Evolutionary conservation across 2,113 vertebrate species (phyloP).

Genomic region (Zosterops borbonicus): DNA sequence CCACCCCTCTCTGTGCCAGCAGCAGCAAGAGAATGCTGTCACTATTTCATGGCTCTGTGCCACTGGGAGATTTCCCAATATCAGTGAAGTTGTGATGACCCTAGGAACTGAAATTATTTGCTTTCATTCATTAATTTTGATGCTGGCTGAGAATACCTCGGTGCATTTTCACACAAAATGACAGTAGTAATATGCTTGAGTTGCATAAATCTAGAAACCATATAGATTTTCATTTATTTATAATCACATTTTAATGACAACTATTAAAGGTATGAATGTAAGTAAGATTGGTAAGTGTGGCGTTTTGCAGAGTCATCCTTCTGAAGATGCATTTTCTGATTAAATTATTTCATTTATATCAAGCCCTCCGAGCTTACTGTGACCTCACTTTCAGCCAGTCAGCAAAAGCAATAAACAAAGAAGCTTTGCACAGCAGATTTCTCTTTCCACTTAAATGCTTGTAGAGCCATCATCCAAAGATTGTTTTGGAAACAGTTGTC

Average conservation of each 20-base stretch:
- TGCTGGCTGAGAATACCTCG: background rate
- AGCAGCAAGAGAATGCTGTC: background rate
- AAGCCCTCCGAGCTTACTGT: background rate
- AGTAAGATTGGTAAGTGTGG: background rate
- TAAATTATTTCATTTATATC: background rate
- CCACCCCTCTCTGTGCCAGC: too few species aligned
- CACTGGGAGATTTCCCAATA: background rate
- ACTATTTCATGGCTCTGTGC: too few species aligned
- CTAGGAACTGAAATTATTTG: background rate
- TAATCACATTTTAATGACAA: background rate
- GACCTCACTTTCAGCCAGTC: background rate
- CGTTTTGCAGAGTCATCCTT: background rate
- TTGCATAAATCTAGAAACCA: background rate
- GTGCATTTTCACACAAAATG: background rate
- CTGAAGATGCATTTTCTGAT: background rate
- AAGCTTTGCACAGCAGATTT: background rate
- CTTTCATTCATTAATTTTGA: background rate
- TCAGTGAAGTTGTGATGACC: background rate
- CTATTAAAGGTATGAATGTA: background rate
- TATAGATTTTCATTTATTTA: background rate
- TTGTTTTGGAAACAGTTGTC: background rate
- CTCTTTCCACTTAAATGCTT: background rate
- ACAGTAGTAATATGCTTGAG: background rate
- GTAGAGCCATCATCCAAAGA: background rate
- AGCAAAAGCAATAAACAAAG: slow-evolving; percentile 25